A percentile compares a stretch with the other conserved stretches of the same genome.
Conservation (phyloP, 1,140 invertebrate species). For the Lasioglossum baleicum region DNA sequence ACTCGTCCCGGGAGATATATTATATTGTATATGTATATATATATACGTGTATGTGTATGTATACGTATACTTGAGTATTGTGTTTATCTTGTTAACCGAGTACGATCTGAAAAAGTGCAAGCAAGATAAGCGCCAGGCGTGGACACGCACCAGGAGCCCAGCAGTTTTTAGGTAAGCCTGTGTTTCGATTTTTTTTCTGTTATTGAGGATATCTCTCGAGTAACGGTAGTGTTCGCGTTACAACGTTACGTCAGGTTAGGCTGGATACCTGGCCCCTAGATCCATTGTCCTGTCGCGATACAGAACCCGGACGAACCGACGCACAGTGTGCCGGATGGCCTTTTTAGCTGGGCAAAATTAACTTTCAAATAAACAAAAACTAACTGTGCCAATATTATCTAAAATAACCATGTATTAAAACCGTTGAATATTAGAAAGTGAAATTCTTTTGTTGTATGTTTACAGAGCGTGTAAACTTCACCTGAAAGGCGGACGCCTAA, state of each 20-base stretch:
- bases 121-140: slow-evolving; percentile 18
- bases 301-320: neutral
- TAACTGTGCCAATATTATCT: no score
- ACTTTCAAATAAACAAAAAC: no score
- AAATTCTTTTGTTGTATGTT: no score
- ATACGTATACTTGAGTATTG: neutral
- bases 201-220: neutral
- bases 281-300: slow-evolving; percentile 23
- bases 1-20: neutral
- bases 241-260: neutral
- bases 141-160: slow-evolving; percentile 20
- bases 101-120: slow-evolving; percentile 29
- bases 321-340: no score
- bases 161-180: slow-evolving; percentile 12
- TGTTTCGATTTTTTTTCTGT: neutral
- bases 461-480: no score
- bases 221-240: slow-evolving; percentile 8
- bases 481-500: no score
- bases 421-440: no score
- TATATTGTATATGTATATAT: no score
- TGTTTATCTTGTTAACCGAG: slow-evolving; percentile 9
- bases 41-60: neutral
- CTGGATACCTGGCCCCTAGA: neutral
- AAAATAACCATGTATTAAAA: no score
- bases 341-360: no score